Conservation (phyloP, 2,797 vertebrate genomes). For the Ispidina lecontei region DNA sequence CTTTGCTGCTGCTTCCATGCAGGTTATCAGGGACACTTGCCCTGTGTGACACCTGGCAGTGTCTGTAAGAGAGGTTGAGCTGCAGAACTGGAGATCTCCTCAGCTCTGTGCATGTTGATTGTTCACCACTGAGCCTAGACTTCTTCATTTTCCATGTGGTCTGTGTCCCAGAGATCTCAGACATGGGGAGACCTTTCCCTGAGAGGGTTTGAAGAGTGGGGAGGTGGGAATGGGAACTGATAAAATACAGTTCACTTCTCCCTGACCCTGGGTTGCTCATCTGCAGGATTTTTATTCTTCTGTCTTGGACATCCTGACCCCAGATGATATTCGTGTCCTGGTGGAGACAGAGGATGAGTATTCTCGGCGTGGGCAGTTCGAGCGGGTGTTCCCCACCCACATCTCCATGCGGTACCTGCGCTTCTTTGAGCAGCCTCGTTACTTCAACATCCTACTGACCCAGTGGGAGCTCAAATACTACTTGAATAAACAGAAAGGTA, state of each 20-base stretch:
- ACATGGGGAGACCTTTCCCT: not conserved
- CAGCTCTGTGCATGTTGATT: not conserved
- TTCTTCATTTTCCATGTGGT: not conserved
- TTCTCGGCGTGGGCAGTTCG: constrained; percentile 88
- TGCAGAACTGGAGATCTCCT: not conserved
- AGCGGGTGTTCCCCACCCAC: constrained; percentile 90
- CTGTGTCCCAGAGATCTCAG: not conserved
- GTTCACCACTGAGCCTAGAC: not conserved
- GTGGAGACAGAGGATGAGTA: constrained; percentile 92
- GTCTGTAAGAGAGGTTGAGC: not conserved
- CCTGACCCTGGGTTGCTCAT: not conserved
- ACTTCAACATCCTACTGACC: constrained; percentile 92
- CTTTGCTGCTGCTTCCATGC: not conserved
- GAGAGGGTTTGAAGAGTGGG: not conserved
- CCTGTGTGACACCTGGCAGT: not conserved
- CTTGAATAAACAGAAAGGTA: constrained; percentile 85
- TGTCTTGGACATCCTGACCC: constrained; percentile 89
- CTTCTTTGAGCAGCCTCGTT: constrained; percentile 92
- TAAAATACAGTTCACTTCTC: not conserved
- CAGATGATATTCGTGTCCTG: constrained; percentile 88
- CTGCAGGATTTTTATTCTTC: constrained; percentile 87
- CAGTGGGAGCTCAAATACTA: constrained; percentile 93
- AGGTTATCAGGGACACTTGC: not conserved
- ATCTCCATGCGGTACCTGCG: constrained; percentile 89
- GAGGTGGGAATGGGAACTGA: not conserved